Evolutionary conservation across 2,888 invertebrate genomes (phyloP).

Genomic region (Mythimna albipuncta): DNA sequence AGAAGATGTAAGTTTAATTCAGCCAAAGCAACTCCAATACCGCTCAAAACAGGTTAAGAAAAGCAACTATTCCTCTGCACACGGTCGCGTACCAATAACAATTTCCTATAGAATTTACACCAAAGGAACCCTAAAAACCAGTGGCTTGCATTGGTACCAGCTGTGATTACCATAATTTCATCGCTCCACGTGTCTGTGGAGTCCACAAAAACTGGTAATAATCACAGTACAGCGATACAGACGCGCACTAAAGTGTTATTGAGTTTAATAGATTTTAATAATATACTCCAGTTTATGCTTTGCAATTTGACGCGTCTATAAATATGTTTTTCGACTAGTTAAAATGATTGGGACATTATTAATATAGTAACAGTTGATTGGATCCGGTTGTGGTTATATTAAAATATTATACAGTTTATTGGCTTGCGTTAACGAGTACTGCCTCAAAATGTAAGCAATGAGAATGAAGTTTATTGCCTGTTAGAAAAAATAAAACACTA

Average conservation of each 20-base stretch:
- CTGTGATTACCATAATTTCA: conserved; percentile 90
- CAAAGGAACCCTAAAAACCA: conserved; percentile 79
- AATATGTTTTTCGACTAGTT: conserved; percentile 26
- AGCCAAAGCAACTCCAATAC: not conserved
- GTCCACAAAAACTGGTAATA: conserved; percentile 88
- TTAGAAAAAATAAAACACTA: too few relatives aligned
- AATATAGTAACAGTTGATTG: conserved; percentile 3
- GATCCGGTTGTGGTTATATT: conserved; percentile 10
- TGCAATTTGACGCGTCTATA: conserved; percentile 26
- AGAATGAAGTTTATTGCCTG: not conserved
- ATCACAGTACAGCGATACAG: conserved; percentile 84
- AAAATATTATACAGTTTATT: conserved; percentile 25
- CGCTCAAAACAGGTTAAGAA: not conserved
- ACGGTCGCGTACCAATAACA: conserved; percentile 21
- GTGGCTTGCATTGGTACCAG: conserved; percentile 82
- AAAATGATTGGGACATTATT: conserved; percentile 36
- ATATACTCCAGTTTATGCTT: conserved; percentile 29
- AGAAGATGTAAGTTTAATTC: not conserved
- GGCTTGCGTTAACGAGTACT: not conserved
- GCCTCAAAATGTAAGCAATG: not conserved
- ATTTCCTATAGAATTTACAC: conserved; percentile 48
- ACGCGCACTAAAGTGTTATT: conserved; percentile 64
- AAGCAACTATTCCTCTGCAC: not conserved
- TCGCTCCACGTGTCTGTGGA: conserved; percentile 88
- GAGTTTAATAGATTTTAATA: conserved; percentile 46